Evolutionary conservation across 2,113 vertebrate genomes (phyloP).

Genomic region (Nothocercus nigrocapillus): DNA sequence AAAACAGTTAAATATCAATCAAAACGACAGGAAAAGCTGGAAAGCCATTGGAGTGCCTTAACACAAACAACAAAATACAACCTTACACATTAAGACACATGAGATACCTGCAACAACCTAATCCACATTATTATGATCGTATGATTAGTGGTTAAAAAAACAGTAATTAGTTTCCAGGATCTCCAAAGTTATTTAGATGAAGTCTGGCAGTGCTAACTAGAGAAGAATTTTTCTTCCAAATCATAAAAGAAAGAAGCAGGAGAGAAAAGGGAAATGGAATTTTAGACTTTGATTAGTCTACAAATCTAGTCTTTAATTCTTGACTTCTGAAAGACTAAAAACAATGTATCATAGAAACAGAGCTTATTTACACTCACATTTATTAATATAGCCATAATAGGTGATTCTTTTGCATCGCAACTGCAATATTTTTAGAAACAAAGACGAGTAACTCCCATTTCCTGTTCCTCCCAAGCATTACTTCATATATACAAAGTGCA

Average conservation of each 20-base stretch:
- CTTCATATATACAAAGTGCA: not conserved
- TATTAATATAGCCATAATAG: not conserved
- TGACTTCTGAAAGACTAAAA: not conserved
- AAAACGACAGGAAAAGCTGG: not conserved
- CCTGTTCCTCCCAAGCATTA: conserved; percentile 4
- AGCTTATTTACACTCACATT: not conserved
- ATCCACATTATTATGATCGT: not conserved
- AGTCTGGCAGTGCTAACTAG: not conserved
- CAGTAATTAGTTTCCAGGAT: not conserved
- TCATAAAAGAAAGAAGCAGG: not conserved
- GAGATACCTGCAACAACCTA: not conserved
- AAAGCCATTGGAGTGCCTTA: not conserved
- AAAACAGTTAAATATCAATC: not conserved
- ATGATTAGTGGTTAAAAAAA: not conserved
- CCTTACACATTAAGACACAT: not conserved
- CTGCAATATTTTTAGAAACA: conserved; percentile 39
- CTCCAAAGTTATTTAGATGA: not conserved
- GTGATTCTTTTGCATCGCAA: not conserved
- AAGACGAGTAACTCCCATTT: conserved; percentile 53
- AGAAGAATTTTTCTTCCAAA: not conserved
- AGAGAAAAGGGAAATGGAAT: not conserved
- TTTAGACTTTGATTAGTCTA: not conserved
- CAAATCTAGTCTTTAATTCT: not conserved
- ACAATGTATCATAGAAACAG: not conserved
- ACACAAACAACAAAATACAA: not conserved